These are phyloP conservation scores for Sphaerodactylus townsendi DNA, from an alignment of 2,113 vertebrate genomes.

Conservation along the genomic window DNA sequence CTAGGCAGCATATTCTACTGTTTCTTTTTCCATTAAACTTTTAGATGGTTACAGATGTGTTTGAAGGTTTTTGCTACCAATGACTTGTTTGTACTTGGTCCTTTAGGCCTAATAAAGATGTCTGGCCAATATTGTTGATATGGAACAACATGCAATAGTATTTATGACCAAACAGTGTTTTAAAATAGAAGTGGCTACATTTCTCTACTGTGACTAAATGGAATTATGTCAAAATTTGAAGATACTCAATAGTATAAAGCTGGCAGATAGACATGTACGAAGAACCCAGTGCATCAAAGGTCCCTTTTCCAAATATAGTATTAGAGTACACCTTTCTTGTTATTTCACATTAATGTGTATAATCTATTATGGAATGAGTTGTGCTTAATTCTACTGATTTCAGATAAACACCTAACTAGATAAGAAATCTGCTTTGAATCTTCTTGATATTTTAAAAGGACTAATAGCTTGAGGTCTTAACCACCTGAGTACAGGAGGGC, in stretches of 20 bases:
- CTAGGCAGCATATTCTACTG: background rate
- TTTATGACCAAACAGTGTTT: background rate
- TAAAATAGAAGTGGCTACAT: background rate
- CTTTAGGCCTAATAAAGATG: background rate
- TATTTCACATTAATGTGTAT: too few relatives aligned
- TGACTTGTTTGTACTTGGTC: background rate
- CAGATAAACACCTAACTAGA: too few relatives aligned
- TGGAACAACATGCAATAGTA: background rate
- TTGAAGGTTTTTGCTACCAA: background rate
- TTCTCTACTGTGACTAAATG: background rate
- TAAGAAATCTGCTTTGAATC: too few relatives aligned
- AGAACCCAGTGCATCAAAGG: too few relatives aligned
- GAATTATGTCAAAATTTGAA: background rate
- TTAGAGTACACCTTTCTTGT: background rate
- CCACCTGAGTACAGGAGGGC: too few relatives aligned
- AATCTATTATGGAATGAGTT: too few relatives aligned
- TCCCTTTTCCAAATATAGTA: background rate
- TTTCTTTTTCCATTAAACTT: constrained; percentile 2
- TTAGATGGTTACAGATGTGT: background rate
- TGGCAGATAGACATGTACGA: background rate
- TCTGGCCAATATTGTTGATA: background rate
- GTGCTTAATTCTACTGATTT: too few relatives aligned
- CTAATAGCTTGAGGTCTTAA: too few relatives aligned
- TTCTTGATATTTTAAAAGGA: too few relatives aligned
- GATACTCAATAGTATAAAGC: background rate